Conservation (phyloP, 2,888 invertebrate genomes). For the Monochamus alternatus region DNA sequence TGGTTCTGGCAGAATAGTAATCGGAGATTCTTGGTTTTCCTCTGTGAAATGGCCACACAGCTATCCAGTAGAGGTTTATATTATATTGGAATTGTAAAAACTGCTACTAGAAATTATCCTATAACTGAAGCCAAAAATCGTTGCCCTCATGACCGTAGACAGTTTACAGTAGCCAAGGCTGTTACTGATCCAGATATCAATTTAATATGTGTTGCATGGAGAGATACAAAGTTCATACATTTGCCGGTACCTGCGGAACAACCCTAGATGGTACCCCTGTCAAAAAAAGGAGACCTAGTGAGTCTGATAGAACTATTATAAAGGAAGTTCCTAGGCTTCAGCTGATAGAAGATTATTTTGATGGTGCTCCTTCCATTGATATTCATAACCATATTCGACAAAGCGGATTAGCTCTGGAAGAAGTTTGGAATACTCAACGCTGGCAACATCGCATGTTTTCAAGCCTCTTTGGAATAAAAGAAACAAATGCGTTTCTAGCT, state of each 20-base stretch:
- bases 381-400: slow-evolving; percentile 48
- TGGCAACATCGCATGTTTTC: slow-evolving; percentile 47
- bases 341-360: slow-evolving; percentile 42
- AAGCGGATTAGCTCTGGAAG: slow-evolving; percentile 43
- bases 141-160: not conserved
- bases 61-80: not conserved
- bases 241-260: slow-evolving; percentile 26
- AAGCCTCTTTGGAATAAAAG: slow-evolving; percentile 44
- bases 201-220: slow-evolving; percentile 29
- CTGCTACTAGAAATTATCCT: not conserved
- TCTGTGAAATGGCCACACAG: slow-evolving; percentile 8
- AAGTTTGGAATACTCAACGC: slow-evolving; percentile 45
- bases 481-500: slow-evolving; percentile 37
- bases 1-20: slow-evolving; percentile 43
- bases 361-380: slow-evolving; percentile 45
- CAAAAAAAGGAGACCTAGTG: slow-evolving; percentile 17
- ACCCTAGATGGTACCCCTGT: slow-evolving; percentile 7
- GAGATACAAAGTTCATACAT: slow-evolving; percentile 31
- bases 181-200: not conserved
- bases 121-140: not conserved
- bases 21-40: slow-evolving; percentile 31
- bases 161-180: not conserved
- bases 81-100: slow-evolving; percentile 18
- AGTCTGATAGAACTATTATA: not conserved
- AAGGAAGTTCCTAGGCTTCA: slow-evolving; percentile 19